Evolutionary conservation across 2,888 invertebrate species (phyloP).

Genomic region (Malachius bipustulatus): DNA sequence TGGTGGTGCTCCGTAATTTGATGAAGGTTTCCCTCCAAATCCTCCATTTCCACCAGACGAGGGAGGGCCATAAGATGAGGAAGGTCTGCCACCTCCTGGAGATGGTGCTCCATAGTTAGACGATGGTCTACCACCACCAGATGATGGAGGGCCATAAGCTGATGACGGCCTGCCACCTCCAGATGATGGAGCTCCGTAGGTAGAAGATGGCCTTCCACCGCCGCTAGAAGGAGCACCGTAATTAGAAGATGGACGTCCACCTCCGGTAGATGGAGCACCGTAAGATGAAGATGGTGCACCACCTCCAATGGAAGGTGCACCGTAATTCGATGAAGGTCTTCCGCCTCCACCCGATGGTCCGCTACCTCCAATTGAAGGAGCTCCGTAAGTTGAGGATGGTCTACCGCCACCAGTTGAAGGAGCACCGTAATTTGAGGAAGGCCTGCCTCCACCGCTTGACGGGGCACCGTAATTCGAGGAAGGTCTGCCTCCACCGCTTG

Average conservation of each 20-base stretch:
- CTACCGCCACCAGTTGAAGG: constrained; percentile 34
- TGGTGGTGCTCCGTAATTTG: constrained; percentile 34
- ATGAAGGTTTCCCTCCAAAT: constrained; percentile 23
- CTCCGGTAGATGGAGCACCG: constrained; percentile 24
- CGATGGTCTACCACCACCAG: constrained; percentile 43
- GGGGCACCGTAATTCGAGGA: constrained; percentile 34
- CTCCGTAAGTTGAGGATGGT: constrained; percentile 41
- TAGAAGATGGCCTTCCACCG: constrained; percentile 23
- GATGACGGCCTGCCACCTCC: constrained; percentile 12
- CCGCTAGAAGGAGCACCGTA: constrained; percentile 11
- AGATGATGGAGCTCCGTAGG: constrained; percentile 23
- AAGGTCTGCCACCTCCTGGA: constrained; percentile 42
- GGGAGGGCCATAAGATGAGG: constrained; percentile 38
- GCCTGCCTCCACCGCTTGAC: constrained; percentile 21
- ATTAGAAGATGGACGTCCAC: constrained; percentile 17
- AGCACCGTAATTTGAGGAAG: constrained; percentile 13
- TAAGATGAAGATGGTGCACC: constrained; percentile 29
- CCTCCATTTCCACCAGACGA: constrained; percentile 20
- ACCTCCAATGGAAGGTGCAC: constrained; percentile 26
- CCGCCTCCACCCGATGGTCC: constrained; percentile 14
- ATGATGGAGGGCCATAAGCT: constrained; percentile 21
- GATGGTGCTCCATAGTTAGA: constrained; percentile 46
- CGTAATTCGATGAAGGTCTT: constrained; percentile 24
- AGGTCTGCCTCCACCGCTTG: constrained; percentile 14
- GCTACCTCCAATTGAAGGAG: constrained; percentile 17